Evolutionary conservation across 2,888 invertebrate species (phyloP).

Genomic region (Theristus sp.): DNA sequence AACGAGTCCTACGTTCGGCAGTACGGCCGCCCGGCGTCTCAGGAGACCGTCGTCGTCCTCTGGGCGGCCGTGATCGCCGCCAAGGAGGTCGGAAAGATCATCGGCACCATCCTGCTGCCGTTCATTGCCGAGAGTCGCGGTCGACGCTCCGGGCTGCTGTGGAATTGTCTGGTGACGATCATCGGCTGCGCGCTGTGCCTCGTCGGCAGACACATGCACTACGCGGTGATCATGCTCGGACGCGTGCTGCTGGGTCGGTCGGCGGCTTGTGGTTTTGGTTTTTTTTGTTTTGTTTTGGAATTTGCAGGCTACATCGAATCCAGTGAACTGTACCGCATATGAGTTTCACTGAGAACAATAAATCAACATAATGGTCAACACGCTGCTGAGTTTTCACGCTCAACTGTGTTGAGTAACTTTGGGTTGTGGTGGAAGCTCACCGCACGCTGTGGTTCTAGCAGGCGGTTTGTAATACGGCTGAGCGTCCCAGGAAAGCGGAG

Average conservation of each 20-base stretch:
- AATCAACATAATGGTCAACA: too few relatives aligned
- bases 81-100: conserved; percentile 4
- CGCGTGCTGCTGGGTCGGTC: neutral
- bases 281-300: neutral
- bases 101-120: conserved; percentile 3
- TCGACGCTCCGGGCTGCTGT: neutral
- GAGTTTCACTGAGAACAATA: too few relatives aligned
- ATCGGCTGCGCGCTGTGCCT: neutral
- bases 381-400: too few relatives aligned
- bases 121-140: neutral
- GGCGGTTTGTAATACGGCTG: too few relatives aligned
- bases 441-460: too few relatives aligned
- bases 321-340: too few relatives aligned
- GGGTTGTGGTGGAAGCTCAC: too few relatives aligned
- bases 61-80: conserved; percentile 4
- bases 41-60: neutral
- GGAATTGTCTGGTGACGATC: neutral
- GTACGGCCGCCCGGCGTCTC: neutral
- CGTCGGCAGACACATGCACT: neutral
- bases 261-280: neutral
- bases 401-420: too few relatives aligned
- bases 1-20: neutral
- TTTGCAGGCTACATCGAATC: neutral
- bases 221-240: conserved; percentile 1
- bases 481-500: too few relatives aligned